These are phyloP conservation scores for Nipponia nippon DNA, from an alignment of 2,113 vertebrate species.

Conservation along the genomic window DNA sequence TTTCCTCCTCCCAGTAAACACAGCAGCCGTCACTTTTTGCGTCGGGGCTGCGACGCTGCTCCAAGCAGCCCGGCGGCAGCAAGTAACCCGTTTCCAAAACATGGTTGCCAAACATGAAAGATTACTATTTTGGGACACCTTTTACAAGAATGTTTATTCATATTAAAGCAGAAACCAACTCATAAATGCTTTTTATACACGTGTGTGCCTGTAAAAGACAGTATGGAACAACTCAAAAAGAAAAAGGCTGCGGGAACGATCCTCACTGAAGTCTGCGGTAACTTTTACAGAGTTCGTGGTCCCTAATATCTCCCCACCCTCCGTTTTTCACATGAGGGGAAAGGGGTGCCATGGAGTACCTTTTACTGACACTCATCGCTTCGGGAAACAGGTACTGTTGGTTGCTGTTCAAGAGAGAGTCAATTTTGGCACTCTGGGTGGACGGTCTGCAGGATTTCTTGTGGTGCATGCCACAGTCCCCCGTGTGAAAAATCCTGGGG, in stretches of 20 bases:
- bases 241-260: slow-evolving; percentile 10
- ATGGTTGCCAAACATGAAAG: slow-evolving; percentile 30
- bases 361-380: slow-evolving; percentile 83
- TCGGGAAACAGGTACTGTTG: slow-evolving; percentile 90
- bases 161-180: slow-evolving; percentile 78
- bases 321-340: slow-evolving; percentile 97
- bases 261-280: slow-evolving; percentile 94
- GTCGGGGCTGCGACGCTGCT: neutral
- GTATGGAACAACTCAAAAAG: slow-evolving; percentile 43
- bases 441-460: slow-evolving; percentile 89
- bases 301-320: slow-evolving; percentile 98
- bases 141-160: slow-evolving; percentile 63
- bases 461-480: slow-evolving; percentile 98
- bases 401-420: slow-evolving; percentile 87
- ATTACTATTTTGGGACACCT: slow-evolving; percentile 66
- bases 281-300: slow-evolving; percentile 98
- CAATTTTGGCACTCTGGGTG: slow-evolving; percentile 90
- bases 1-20: neutral
- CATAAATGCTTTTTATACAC: slow-evolving; percentile 64
- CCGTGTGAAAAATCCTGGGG: slow-evolving; percentile 92
- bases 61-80: neutral
- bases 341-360: slow-evolving; percentile 82
- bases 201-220: slow-evolving; percentile 30
- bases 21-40: neutral
- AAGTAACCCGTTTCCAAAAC: neutral